Conservation (phyloP, 2,797 vertebrate genomes). For the Cossypha niveicapilla region DNA sequence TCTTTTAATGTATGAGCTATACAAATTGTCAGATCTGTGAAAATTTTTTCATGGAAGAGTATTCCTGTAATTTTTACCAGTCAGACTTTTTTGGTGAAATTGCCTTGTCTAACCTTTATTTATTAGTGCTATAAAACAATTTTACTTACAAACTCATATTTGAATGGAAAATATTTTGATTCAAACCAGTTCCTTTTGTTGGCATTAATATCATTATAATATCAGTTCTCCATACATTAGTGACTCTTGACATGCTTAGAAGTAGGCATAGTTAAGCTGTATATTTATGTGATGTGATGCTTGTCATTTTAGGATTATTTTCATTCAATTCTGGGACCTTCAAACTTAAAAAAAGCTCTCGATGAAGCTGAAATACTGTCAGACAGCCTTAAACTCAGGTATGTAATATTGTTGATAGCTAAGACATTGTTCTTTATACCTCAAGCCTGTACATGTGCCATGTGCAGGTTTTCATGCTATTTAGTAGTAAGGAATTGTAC, state of each 20-base stretch:
- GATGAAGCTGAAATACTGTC: slow-evolving; percentile 98
- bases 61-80: not conserved
- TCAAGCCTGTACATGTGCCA: not conserved
- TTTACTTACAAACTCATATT: not conserved
- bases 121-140: not conserved
- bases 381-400: slow-evolving; percentile 97
- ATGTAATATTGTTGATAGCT: not conserved
- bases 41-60: not conserved
- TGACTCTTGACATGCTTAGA: not conserved
- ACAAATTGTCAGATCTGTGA: not conserved
- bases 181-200: not conserved
- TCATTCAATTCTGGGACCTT: slow-evolving; percentile 87
- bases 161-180: not conserved
- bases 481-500: not conserved
- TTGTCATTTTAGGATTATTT: slow-evolving; percentile 84
- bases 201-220: not conserved
- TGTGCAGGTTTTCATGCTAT: not conserved
- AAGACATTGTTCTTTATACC: not conserved
- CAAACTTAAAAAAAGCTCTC: slow-evolving; percentile 91
- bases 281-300: not conserved
- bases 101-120: not conserved
- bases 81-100: not conserved
- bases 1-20: not conserved
- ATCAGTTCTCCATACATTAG: not conserved
- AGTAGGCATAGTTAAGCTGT: not conserved